Conservation (phyloP, 2,888 invertebrate genomes). For the Himalopsyche tibetana region DNA sequence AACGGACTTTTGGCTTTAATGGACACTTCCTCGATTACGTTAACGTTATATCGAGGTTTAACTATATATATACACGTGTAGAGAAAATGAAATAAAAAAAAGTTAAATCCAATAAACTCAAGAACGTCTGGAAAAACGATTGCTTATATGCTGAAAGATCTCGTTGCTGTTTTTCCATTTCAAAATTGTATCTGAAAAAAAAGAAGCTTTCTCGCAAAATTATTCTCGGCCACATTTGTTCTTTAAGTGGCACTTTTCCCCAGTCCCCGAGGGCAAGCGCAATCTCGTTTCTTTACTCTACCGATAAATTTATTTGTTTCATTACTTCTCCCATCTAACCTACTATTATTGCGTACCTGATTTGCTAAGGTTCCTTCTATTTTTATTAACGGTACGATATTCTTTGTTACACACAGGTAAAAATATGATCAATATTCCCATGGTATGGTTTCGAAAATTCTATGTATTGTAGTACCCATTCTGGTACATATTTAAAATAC, state of each 20-base stretch:
- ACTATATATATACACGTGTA: too few species aligned
- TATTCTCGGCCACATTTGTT: slow-evolving; percentile 53
- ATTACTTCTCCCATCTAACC: slow-evolving; percentile 48
- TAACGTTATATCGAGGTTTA: too few species aligned
- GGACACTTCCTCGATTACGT: too few species aligned
- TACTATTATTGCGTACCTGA: slow-evolving; percentile 9
- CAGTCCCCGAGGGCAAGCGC: slow-evolving; percentile 47
- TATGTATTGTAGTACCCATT: too few species aligned
- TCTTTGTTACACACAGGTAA: too few species aligned
- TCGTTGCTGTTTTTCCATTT: slow-evolving; percentile 9
- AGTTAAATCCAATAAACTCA: slow-evolving; percentile 1
- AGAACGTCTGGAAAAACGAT: slow-evolving; percentile 5
- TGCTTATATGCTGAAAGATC: slow-evolving; percentile 5
- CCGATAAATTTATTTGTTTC: slow-evolving; percentile 57
- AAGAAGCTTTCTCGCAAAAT: slow-evolving; percentile 42
- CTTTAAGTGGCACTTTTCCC: slow-evolving; percentile 53
- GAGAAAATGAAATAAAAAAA: background rate
- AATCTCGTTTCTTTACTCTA: slow-evolving; percentile 52
- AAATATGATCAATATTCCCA: too few species aligned
- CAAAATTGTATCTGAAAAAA: slow-evolving; percentile 13
- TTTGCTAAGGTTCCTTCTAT: background rate
- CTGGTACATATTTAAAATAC: too few species aligned
- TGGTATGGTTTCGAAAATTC: too few species aligned
- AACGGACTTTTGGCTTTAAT: too few species aligned
- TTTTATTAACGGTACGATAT: too few species aligned